These are phyloP conservation scores for Aepyceros melampus DNA, from an alignment of 2,113 vertebrate genomes.

Conservation along the genomic window DNA sequence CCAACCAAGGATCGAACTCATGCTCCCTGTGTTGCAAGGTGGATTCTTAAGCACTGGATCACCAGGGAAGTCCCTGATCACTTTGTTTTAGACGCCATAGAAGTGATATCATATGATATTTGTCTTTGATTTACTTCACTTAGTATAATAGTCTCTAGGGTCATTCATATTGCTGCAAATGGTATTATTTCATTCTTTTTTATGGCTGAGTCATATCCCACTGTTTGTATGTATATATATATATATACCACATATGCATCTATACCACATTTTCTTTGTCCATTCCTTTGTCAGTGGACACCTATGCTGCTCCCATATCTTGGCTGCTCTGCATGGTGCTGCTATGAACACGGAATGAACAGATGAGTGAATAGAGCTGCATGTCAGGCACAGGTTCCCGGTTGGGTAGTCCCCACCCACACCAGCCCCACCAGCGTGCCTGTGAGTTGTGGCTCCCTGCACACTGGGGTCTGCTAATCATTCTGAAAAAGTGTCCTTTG, in stretches of 20 bases:
- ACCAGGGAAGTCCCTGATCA: neutral
- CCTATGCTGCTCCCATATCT: neutral
- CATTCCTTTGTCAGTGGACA: neutral
- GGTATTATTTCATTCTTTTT: neutral
- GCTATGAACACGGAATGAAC: neutral
- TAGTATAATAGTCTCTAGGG: neutral
- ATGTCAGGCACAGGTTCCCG: neutral
- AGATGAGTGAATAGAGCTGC: neutral
- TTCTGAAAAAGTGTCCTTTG: neutral
- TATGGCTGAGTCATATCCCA: no score
- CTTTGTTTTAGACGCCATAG: neutral
- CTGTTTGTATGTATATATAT: neutral
- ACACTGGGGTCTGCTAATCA: neutral
- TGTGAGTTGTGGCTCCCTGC: neutral
- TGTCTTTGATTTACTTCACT: neutral
- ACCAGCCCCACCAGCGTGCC: accelerated
- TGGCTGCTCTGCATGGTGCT: neutral
- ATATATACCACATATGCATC: neutral
- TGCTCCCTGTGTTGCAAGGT: neutral
- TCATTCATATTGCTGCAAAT: neutral
- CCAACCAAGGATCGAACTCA: neutral
- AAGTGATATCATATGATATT: neutral
- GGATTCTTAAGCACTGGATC: neutral
- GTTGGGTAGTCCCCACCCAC: neutral
- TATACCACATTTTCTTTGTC: neutral